phyloP scores from a whole-genome alignment of 2,113 vertebrate species.

The Semicossyphus pulcher region DNA sequence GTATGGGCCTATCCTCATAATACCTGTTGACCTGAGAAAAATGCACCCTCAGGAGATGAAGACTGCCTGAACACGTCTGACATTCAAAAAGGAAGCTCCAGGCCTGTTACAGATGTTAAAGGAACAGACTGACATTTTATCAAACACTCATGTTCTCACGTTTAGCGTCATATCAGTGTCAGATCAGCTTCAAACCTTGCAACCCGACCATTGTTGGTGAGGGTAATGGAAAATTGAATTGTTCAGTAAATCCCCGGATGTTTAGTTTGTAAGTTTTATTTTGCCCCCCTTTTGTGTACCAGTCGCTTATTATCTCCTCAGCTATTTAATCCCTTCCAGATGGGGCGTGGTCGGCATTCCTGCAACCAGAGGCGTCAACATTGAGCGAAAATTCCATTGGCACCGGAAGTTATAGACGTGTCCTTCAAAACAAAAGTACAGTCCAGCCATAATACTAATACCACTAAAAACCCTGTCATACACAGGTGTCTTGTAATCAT shows the following conservation, averaged over 20 bases:
- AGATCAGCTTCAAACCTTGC: background rate
- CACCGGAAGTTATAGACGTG: accelerated
- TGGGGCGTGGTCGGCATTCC: slow-evolving; percentile 36
- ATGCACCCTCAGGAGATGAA: background rate
- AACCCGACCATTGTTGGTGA: too few relatives aligned
- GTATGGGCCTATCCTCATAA: too few relatives aligned
- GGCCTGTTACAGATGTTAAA: too few relatives aligned
- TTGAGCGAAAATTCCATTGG: background rate
- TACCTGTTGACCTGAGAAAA: slow-evolving; percentile 31
- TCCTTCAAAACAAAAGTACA: slow-evolving; percentile 37
- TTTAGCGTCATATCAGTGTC: too few relatives aligned
- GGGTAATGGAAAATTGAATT: too few relatives aligned
- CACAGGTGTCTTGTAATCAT: too few relatives aligned
- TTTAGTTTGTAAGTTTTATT: too few relatives aligned
- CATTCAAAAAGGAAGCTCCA: background rate
- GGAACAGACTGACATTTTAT: too few relatives aligned
- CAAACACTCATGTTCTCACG: too few relatives aligned
- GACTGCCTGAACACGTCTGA: background rate
- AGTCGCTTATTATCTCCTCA: background rate
- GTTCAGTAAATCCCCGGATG: background rate
- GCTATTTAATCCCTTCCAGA: background rate
- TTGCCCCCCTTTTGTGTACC: background rate
- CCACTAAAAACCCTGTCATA: too few relatives aligned
- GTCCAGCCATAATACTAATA: too few relatives aligned
- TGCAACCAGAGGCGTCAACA: background rate